Evolutionary conservation across 2,888 invertebrate genomes (phyloP).

Genomic region (Ceratothoa steindachneri): DNA sequence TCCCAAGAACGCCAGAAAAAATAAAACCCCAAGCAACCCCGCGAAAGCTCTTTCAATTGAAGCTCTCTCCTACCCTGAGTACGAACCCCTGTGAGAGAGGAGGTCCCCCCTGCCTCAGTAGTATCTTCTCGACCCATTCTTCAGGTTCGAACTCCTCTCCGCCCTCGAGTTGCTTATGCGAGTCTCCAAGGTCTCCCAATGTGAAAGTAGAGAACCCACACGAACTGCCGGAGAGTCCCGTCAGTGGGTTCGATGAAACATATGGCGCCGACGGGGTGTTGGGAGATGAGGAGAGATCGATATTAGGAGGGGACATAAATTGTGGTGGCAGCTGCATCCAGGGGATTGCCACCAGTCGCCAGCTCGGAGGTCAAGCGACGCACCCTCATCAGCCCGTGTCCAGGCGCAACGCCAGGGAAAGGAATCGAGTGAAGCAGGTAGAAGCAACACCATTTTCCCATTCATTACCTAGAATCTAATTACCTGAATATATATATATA

Average conservation of each 20-base stretch:
- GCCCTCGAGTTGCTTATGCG: not conserved
- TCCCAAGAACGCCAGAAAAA: not conserved
- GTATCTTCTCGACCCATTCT: not conserved
- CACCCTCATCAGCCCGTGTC: slow-evolving; percentile 63
- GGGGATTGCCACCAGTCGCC: not conserved
- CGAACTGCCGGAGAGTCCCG: not conserved
- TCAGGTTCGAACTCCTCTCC: not conserved
- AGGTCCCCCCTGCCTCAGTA: not conserved
- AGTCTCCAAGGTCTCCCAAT: too few species aligned
- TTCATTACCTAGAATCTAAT: too few species aligned
- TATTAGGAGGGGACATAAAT: not conserved
- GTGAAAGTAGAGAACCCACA: not conserved
- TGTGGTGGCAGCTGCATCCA: not conserved
- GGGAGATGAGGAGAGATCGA: not conserved
- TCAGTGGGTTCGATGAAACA: not conserved
- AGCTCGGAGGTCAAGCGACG: not conserved
- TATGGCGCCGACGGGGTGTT: not conserved
- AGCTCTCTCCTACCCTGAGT: not conserved
- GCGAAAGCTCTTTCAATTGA: not conserved
- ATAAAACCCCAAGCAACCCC: not conserved
- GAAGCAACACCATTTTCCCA: slow-evolving; percentile 6
- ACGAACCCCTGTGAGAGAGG: not conserved
- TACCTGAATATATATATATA: not conserved
- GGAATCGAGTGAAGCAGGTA: slow-evolving; percentile 83
- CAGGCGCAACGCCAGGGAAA: slow-evolving; percentile 83